phyloP scores from a whole-genome alignment of 2,113 vertebrate genomes.

The Microtus montanus region DNA sequence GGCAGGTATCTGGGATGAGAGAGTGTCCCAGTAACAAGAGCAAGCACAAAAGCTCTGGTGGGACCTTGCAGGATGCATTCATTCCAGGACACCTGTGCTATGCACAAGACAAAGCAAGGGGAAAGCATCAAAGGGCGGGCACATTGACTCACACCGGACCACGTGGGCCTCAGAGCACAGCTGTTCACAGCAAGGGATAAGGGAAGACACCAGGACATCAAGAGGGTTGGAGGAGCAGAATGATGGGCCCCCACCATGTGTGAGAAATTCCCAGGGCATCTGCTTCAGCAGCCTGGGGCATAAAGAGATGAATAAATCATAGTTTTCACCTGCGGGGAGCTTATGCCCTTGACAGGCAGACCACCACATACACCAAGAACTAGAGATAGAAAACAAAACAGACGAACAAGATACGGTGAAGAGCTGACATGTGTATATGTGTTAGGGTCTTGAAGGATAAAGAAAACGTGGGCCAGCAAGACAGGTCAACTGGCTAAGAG shows the following conservation, averaged over 20 bases:
- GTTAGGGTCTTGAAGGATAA: neutral
- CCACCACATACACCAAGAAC: neutral
- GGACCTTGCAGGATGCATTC: neutral
- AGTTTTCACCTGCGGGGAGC: neutral
- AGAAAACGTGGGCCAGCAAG: neutral
- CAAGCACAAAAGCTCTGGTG: neutral
- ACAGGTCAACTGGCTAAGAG: neutral
- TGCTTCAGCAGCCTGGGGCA: neutral
- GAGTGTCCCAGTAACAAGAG: no score
- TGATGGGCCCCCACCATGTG: no score
- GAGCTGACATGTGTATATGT: neutral
- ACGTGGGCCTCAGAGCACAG: neutral
- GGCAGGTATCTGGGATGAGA: neutral
- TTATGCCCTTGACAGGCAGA: neutral
- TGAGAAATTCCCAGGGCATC: neutral
- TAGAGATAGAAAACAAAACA: neutral
- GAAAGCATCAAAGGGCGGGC: neutral
- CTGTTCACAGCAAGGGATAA: neutral
- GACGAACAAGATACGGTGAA: neutral
- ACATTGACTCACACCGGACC: neutral
- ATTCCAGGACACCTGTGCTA: neutral
- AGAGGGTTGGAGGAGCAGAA: neutral
- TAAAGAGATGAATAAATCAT: neutral
- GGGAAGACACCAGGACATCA: neutral
- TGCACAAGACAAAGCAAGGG: neutral